phyloP scores from a whole-genome alignment of 1,140 invertebrate genomes.

The Tetranychus urticae region DNA sequence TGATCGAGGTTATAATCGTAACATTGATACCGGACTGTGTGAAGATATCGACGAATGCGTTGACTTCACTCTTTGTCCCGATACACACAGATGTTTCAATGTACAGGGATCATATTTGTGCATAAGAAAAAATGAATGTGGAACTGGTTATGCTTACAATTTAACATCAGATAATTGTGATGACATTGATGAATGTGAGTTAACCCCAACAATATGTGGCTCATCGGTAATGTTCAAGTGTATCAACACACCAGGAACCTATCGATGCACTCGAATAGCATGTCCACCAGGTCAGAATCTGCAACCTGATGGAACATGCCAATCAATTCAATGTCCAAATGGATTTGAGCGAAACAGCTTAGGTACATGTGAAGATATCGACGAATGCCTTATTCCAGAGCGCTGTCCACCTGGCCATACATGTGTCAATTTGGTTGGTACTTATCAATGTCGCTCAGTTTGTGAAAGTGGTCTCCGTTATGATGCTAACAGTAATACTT shows the following conservation, averaged over 20 bases:
- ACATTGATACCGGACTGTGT: slow-evolving; percentile 3
- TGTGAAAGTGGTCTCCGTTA: neutral
- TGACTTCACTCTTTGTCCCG: slow-evolving; percentile 28
- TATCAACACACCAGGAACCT: slow-evolving; percentile 56
- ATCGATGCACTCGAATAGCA: slow-evolving; percentile 36
- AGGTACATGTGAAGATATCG: slow-evolving; percentile 24
- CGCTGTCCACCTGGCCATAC: slow-evolving; percentile 38
- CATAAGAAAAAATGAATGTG: slow-evolving; percentile 57
- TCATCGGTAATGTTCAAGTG: slow-evolving; percentile 40
- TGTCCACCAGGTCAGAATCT: slow-evolving; percentile 22
- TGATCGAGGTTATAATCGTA: neutral
- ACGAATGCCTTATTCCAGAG: slow-evolving; percentile 33
- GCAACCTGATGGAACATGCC: slow-evolving; percentile 17
- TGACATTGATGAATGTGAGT: slow-evolving; percentile 78
- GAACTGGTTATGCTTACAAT: slow-evolving; percentile 86
- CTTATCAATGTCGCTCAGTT: slow-evolving; percentile 21
- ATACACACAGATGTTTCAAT: slow-evolving; percentile 62
- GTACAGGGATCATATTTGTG: slow-evolving; percentile 64
- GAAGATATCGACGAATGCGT: slow-evolving; percentile 37
- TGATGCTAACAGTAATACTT: slow-evolving; percentile 16
- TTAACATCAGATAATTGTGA: slow-evolving; percentile 36
- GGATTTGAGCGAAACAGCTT: neutral
- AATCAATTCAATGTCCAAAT: slow-evolving; percentile 6
- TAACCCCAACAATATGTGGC: slow-evolving; percentile 57
- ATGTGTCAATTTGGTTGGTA: slow-evolving; percentile 72